A percentile compares a stretch with the other conserved stretches of the same genome.
Evolutionary conservation across 2,113 vertebrate species (phyloP).

Genomic region (Myrmecophaga tridactyla): DNA sequence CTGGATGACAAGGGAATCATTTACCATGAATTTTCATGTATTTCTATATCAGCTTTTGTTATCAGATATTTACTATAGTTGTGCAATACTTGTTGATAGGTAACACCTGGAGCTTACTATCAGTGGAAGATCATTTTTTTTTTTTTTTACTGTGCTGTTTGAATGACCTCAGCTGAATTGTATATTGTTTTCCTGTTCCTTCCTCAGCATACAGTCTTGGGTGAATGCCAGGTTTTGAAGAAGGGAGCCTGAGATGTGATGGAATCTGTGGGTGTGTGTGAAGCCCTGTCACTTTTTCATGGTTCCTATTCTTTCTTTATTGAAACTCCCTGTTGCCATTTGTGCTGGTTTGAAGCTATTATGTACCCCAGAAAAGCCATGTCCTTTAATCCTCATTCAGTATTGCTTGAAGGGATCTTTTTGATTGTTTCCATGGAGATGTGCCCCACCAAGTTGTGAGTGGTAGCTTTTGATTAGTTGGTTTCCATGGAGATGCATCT

Average conservation of each 20-base stretch:
- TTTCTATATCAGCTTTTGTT: background rate
- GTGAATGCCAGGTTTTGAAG: background rate
- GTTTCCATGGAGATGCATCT: too few relatives aligned
- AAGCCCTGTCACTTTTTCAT: background rate
- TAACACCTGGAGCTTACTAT: background rate
- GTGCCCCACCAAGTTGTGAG: too few relatives aligned
- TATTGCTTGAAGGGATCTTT: too few relatives aligned
- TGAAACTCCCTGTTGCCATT: background rate
- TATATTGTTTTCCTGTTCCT: background rate
- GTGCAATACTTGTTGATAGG: constrained; percentile 36
- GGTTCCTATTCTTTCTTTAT: background rate
- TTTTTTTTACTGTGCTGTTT: background rate
- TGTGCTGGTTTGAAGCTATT: too few relatives aligned
- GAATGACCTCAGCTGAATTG: constrained; percentile 17
- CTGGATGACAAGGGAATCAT: background rate
- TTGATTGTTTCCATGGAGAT: too few relatives aligned
- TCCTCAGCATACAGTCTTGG: background rate
- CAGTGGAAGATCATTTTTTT: background rate
- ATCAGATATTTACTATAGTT: background rate
- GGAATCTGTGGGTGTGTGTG: background rate
- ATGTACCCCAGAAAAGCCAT: too few relatives aligned
- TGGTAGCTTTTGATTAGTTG: too few relatives aligned
- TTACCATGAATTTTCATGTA: background rate
- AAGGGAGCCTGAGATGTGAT: background rate
- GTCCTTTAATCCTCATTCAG: too few relatives aligned